Conservation (phyloP, 2,888 invertebrate species). For the Eulithis testata region DNA sequence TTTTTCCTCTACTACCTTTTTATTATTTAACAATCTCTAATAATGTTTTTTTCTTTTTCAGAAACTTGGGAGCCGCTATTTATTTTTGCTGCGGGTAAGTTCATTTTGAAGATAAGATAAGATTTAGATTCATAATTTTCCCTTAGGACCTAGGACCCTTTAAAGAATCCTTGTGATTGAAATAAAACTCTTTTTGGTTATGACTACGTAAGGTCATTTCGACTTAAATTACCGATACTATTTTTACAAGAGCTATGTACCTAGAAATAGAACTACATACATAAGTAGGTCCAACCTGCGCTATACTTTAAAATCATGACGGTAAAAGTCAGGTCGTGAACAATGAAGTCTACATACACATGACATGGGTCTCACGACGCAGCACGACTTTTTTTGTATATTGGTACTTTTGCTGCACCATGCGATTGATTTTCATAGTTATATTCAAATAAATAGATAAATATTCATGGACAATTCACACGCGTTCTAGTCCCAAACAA, state of each 20-base stretch:
- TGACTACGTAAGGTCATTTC: too few relatives aligned
- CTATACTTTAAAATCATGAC: conserved; percentile 17
- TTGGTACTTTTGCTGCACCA: conserved; percentile 1
- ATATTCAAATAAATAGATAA: too few relatives aligned
- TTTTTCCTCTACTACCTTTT: too few relatives aligned
- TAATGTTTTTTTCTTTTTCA: conserved; percentile 51
- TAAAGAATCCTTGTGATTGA: too few relatives aligned
- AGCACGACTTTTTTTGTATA: conserved; percentile 17
- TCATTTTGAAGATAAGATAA: neutral
- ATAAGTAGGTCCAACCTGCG: neutral
- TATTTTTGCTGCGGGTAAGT: conserved; percentile 72
- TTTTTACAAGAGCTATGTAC: too few relatives aligned
- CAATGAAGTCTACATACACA: conserved; percentile 16
- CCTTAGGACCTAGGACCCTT: too few relatives aligned
- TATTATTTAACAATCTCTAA: neutral
- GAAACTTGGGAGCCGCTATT: conserved; percentile 68
- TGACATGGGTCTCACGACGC: conserved; percentile 23
- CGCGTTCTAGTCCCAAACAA: too few relatives aligned
- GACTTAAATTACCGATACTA: too few relatives aligned
- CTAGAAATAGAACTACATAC: neutral
- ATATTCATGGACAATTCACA: too few relatives aligned
- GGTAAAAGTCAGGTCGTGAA: conserved; percentile 2
- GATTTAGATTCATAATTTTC: too few relatives aligned
- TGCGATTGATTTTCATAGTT: neutral
- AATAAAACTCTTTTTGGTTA: too few relatives aligned